Base-by-base conservation (phyloP, 2,797 vertebrate species). In the Anniella stebbinsi region DNA sequence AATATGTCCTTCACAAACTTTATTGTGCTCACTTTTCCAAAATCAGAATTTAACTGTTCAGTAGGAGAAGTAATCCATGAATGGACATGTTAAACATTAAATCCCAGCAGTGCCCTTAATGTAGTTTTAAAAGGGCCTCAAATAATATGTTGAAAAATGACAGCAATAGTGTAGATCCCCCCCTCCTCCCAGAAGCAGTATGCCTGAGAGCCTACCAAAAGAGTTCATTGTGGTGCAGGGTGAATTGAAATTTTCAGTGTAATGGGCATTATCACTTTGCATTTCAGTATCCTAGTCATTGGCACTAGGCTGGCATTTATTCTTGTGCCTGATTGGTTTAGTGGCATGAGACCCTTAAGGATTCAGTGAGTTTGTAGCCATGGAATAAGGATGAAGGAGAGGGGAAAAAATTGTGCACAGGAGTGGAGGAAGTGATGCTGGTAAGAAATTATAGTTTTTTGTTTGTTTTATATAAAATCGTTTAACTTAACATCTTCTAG, bases 401-500 rank as follows among this genome's bases (percentile, higher is more conserved):
- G 88, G 13, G 15, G 75, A 75, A 70, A 81, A 89, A 92, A 92
- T 91, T 95, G 76, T 9, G 6, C 67, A 67, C 94, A 91, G 93
- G 41, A 89, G 84, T 70, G 12, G 93, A 95, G 94, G 72, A 94
- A 91, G 93, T 88, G 87, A 86, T 91, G 33, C 90, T 7, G 38
- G 77, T 92, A 95, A 96, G 94, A 94, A 92, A 95, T 12, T 92
- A 1, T 96, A 93, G 95, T 96, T 95, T 93, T 94, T 95, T 88
- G 91, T 67, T 97, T 97, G 95, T 97, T 97, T 96, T 92, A 88
- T 93, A 93, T 94, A 96, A 96, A 95, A 95, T 92, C 96, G 93
- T 97, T 97, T 97, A 95, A 95, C 94, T 95, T 96, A 93, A 95
- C 36, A 97, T 93, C 89, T 95, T 92, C 92, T 92, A 90, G 93